Evolutionary conservation across 2,797 vertebrate species (phyloP), one percentile per base, ranked within the genome.

Genomic region (Triplophysa bombifrons): DNA sequence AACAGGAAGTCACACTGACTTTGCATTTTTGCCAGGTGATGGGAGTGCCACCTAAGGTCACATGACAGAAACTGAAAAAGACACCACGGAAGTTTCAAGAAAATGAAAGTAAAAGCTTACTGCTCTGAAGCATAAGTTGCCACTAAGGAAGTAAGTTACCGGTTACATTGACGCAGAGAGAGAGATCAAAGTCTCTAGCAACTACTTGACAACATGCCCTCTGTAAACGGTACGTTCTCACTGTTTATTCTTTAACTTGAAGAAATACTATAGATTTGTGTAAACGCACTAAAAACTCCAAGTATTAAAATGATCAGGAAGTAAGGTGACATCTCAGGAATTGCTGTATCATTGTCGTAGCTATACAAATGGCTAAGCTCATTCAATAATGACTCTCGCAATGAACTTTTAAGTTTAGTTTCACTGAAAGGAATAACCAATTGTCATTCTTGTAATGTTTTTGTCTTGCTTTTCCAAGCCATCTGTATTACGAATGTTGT

Each of bases 41-140:
- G 90, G 88, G 84, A 87, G 83, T 83, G 69, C 50, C 46, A 82
- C 34, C 12, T 69, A 4, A 34, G 48, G 34, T 63, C 75, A 78
- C 30, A 38, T 82, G 56, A 70, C 6, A 74, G 70, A 78, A 78
- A 74, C 53, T 4, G 44, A 74, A 58, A 58, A 12, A 58, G 12
- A 25, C 2, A 19, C 70, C 17, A 34, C 44, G 46, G 5, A 14
- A 11, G 51, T 71, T 55, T 67, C 41, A 1, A 76, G 67, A 77
- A 73, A 78, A 74, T 78, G 70, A 78, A 74, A 82, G 70, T 66
- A 79, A 64, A 46, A 8, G 0, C 14, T 20, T 30, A 22, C 8
- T 50, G 68, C 27, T 8, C 6, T 20, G 34, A 44, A 64, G 65
- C 19, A 55, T 25, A 46, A 46, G 1, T 61, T n/a, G 13, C n/a